Evolutionary conservation across 2,113 vertebrate species (phyloP).

Genomic region (Astatotilapia flaviijosephi): DNA sequence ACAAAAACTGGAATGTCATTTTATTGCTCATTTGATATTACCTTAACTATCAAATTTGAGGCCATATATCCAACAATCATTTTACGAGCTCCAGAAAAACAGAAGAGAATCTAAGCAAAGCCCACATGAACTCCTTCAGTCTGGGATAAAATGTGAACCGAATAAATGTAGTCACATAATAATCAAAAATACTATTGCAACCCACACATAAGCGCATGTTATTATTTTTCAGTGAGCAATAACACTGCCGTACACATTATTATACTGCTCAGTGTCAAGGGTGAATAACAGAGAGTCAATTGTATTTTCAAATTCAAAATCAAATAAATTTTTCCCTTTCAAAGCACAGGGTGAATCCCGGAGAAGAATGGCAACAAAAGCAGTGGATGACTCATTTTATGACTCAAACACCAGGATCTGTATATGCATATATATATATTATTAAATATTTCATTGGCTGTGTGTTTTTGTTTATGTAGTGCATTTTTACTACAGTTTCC

Average conservation of each 20-base stretch:
- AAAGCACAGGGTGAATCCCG: background rate
- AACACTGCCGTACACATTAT: background rate
- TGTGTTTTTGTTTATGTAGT: background rate
- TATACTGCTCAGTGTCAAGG: constrained; percentile 42
- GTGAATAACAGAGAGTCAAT: constrained; percentile 12
- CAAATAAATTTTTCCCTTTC: constrained; percentile 36
- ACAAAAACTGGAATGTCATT: background rate
- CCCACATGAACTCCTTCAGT: background rate
- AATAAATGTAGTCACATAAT: constrained; percentile 28
- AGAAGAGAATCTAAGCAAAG: background rate
- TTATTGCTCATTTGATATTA: background rate
- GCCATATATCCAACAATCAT: background rate
- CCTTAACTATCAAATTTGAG: background rate
- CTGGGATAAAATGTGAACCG: constrained; percentile 23
- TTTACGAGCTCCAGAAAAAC: background rate
- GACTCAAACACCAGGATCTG: background rate
- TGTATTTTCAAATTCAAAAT: constrained; percentile 40
- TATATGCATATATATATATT: background rate
- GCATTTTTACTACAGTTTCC: background rate
- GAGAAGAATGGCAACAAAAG: background rate
- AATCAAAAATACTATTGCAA: constrained; percentile 34
- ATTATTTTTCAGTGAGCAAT: constrained; percentile 25
- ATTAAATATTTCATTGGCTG: background rate
- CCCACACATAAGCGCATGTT: constrained; percentile 14
- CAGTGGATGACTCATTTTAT: background rate